Base-by-base conservation (phyloP, 1,140 invertebrate species). In the Mylabris phalerata region DNA sequence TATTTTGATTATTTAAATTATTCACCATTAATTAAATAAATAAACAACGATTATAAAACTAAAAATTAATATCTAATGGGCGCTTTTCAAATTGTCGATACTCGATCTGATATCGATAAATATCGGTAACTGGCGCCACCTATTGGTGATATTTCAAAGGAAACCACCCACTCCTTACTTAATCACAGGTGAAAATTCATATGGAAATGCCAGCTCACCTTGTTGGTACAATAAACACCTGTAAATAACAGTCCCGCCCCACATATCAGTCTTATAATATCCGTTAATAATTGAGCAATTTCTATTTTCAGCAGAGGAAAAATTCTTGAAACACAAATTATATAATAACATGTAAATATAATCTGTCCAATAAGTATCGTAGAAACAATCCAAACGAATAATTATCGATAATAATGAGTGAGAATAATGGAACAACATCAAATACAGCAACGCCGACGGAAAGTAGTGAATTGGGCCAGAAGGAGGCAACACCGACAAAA, bases 331-430 rank as follows among this genome's bases (percentile, higher is more conserved):
- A 32, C 32, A 32, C 41, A 5, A 6, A 40, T 42, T 42, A 42
- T 42, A 42, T 42, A 19, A 19, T 19, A n/a, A 10, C 41, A 42
- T 42, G 9, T n/a, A 40, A 40, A 7, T 42, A n/a, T 42, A 42
- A 42, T 42, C 32, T 3, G 32, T 32, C 32, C 32, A 32, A 40
- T 40, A 40, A 6, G 9, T 9, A 42, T 4, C 41, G 9, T n/a
- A 42, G 10, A 19, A 19, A 1, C 1, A 19, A 19, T 19, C 1
- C 11, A 42, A 0, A 42, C 41, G 10, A n/a, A 42, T 7, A 42
- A 42, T 42, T 42, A 42, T 42, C 3, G 41, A n/a, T 49, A 38
- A 67, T 48, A 60, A 67, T 67, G 66, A 63, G 61, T 55, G 66
- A 62, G n/a, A 63, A 57, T 50, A 60, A 62, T 57, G 41, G 9